A percentile compares a stretch with the other conserved stretches of the same genome.
Evolutionary conservation across 2,113 vertebrate species (phyloP).

Genomic region (Scortum barcoo): DNA sequence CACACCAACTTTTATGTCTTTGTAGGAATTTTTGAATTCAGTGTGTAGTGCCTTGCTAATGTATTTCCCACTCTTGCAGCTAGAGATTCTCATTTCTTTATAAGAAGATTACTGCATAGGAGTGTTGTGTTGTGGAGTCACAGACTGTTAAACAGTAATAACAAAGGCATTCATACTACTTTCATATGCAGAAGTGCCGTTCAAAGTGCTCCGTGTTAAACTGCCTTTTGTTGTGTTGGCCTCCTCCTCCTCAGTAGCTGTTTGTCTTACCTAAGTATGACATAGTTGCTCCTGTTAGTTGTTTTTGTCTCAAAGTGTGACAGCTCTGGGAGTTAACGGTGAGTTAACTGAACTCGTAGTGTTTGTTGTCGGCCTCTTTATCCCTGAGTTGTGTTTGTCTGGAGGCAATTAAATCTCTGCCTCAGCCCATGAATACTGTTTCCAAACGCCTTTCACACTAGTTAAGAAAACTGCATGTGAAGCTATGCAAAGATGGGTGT

Average conservation of each 20-base stretch:
- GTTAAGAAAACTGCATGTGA: background rate
- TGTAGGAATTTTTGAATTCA: too few species aligned
- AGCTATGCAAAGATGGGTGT: background rate
- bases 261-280: background rate
- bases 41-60: too few species aligned
- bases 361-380: background rate
- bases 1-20: background rate
- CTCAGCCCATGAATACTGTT: background rate
- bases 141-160: conserved; percentile 18
- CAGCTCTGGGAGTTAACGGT: background rate
- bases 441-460: background rate
- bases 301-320: background rate
- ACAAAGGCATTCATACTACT: background rate
- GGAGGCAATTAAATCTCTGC: background rate
- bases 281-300: background rate
- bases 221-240: background rate
- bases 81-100: conserved; percentile 19
- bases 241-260: too few species aligned
- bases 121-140: background rate
- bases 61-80: background rate
- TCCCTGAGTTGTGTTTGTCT: background rate
- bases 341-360: background rate
- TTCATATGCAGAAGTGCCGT: background rate
- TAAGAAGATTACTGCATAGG: background rate
- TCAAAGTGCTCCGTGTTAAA: background rate